Conservation (phyloP, 2,888 invertebrate species). For the Allolobophora icterica region DNA sequence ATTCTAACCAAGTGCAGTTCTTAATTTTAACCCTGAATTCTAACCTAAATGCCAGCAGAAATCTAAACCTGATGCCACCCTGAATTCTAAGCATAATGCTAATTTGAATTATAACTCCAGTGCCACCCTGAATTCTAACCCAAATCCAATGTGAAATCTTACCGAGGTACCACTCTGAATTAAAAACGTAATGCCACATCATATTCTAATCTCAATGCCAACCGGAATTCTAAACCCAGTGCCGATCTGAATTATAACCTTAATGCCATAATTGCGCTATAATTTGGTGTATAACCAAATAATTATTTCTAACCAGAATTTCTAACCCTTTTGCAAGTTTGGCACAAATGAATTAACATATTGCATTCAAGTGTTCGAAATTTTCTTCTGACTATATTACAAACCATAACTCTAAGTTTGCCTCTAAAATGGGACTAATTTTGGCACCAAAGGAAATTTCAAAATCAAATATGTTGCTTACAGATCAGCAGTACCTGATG, state of each 20-base stretch:
- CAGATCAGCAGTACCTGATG: slow-evolving; percentile 22
- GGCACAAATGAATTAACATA: not conserved
- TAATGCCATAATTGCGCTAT: too few species aligned
- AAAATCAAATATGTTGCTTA: not conserved
- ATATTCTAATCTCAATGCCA: not conserved
- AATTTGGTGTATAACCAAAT: not conserved
- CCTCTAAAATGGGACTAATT: not conserved
- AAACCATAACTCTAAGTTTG: not conserved
- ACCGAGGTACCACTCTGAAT: not conserved
- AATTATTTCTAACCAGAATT: not conserved
- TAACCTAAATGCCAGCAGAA: not conserved
- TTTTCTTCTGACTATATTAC: not conserved
- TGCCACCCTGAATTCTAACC: not conserved
- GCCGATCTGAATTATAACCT: not conserved
- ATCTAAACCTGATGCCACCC: not conserved
- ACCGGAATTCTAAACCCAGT: not conserved
- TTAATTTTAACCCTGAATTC: not conserved
- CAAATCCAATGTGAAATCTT: not conserved
- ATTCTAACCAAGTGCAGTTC: not conserved
- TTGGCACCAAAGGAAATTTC: not conserved
- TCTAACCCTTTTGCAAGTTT: not conserved
- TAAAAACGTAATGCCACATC: not conserved
- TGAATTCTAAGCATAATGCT: not conserved
- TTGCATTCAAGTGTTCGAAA: not conserved
- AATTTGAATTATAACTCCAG: not conserved